These are phyloP conservation scores for Cavia aperea DNA, from an alignment of 2,113 vertebrate species.

Conservation along the genomic window DNA sequence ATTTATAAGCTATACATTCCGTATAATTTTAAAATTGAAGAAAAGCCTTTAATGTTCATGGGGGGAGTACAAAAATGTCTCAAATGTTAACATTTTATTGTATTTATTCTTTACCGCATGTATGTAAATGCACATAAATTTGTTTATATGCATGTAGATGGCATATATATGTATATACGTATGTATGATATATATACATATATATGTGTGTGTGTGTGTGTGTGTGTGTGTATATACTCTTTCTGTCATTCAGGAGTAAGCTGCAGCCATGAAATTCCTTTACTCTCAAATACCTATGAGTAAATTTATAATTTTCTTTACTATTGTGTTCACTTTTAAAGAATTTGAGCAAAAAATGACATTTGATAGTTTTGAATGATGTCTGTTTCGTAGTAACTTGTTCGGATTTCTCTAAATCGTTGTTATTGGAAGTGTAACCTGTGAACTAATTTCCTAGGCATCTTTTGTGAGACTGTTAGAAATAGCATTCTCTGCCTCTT, in stretches of 20 bases:
- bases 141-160: background rate
- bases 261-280: background rate
- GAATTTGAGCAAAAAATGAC: background rate
- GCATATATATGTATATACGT: background rate
- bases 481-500: fast-evolving
- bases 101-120: background rate
- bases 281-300: background rate
- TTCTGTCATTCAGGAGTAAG: background rate
- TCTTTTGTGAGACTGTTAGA: background rate
- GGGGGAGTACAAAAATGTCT: background rate
- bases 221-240: background rate
- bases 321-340: constrained; percentile 9
- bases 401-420: background rate
- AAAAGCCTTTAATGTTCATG: background rate
- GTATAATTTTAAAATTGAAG: background rate
- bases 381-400: background rate
- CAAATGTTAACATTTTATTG: background rate
- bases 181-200: background rate
- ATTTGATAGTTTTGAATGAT: constrained; percentile 2
- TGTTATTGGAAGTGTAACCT: background rate
- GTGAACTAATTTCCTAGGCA: background rate
- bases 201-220: background rate
- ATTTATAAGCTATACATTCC: background rate
- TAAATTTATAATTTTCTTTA: constrained; percentile 12
- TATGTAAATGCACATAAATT: background rate